Base-by-base conservation (phyloP, 2,797 vertebrate genomes). In the Sebastes elongatus region DNA sequence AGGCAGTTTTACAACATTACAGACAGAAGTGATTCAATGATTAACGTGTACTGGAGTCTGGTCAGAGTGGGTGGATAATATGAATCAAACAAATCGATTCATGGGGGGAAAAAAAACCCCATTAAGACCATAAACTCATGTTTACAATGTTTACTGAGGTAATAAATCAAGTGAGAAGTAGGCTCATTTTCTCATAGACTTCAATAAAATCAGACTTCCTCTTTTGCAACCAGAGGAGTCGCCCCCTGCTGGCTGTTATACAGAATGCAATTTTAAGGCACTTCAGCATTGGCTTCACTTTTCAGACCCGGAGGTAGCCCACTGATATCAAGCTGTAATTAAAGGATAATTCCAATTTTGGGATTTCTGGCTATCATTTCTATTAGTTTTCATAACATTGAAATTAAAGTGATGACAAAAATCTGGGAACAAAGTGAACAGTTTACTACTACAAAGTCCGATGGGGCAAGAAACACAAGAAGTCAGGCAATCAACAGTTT, bases 1-100 rank as follows among this genome's bases (percentile, higher is more conserved):
- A 20, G 59, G n/a, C 8, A 56, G 56, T 81, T 88, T 88, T 78
- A 86, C 52, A 72, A 38, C 22, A 18, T n/a, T 71, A 27, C 20
- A 78, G 73, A 82, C 59, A 73, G 76, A 80, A 71, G 72, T 6
- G 7, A 79, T 74, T 78, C 71, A 92, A 93, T 93, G 78, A 90
- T 93, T 93, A 94, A 91, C 88, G 1, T 20, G 9, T 25, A 70
- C 68, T 73, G 78, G 49, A 69, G 71, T 71, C 10, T 27, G 33
- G 28, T 42, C 27, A 14, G 76, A 67, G 73, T 66, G 73, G 60
- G 83, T 60, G 68, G 76, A 78, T 30, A 23, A 71, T 63, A 65
- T 23, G 18, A 70, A 52, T 65, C 7, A 56, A 74, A 57, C 11
- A 2, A 53, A 57, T 13, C 9, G 1, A 64, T 27, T 60, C 1